Percentiles rank a stretch among this genome's conserved stretches.
phyloP scores from a whole-genome alignment of 2,797 vertebrate genomes.

The Argyrosomus regius region DNA sequence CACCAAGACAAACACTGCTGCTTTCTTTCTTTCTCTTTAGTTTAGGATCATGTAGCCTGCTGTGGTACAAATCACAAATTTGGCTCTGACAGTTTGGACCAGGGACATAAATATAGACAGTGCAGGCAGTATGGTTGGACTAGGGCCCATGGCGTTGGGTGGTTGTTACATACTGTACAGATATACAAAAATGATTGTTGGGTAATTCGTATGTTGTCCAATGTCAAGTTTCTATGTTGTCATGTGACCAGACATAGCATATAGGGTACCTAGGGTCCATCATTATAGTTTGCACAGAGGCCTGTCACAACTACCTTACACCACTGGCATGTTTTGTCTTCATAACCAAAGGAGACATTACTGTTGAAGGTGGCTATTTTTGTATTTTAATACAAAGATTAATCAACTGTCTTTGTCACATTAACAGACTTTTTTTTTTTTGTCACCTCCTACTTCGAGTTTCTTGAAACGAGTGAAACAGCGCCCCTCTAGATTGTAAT shows the following conservation, averaged over 20 bases:
- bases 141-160: no score
- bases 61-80: not conserved
- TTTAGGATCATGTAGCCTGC: not conserved
- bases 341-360: not conserved
- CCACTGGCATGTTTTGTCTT: not conserved
- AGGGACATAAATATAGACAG: no score
- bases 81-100: not conserved
- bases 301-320: no score
- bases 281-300: no score
- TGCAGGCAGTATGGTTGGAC: no score
- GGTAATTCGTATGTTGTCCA: no score
- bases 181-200: no score
- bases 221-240: no score
- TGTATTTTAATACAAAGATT: not conserved
- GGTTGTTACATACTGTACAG: no score
- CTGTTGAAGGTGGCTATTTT: not conserved
- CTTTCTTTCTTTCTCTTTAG: not conserved
- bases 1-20: not conserved
- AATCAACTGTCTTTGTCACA: no score
- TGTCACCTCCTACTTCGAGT: not conserved
- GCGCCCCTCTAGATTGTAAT: not conserved
- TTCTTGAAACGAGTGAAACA: not conserved
- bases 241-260: no score
- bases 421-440: not conserved
- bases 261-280: no score